Evolutionary conservation across 2,797 vertebrate species (phyloP), one percentile per base, ranked within the genome.

Genomic region (Anolis apletophallus): DNA sequence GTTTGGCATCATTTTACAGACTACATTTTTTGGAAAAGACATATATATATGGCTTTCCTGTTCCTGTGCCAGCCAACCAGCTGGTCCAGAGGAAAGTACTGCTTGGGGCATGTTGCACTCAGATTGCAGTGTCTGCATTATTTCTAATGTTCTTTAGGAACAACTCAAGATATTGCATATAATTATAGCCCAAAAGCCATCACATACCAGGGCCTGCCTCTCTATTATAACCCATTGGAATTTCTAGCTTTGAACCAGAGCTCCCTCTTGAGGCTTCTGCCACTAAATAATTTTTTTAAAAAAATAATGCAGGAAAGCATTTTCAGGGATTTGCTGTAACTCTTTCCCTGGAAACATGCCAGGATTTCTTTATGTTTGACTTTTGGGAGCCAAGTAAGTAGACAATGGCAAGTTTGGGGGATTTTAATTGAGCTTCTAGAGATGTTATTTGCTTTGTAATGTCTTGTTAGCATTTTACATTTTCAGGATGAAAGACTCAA

Each of bases 191-290:
- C 29, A 57, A 61, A 12, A 50, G 23, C 19, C 40, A 46, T 50
- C 59, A 17, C 12, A 19, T 61, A 64, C 3, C 17, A 29, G 74
- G 55, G 16, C 52, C 69, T 34, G 67, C 29, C 3, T 50, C 8
- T 59, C n/a, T 71, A 2, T n/a, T 61, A 40, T 46, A 40, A 2
- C 12, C 23, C 23, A 4, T 21, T 72, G 14, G 12, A 6, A 59
- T 76, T 55, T 76, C 52, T 46, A 82, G 46, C 61, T 59, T 71
- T 84, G 69, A 61, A 74, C 46, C 5, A 67, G 75, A 80, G 32
- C 26, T 57, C 86, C 86, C 86, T 78, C 86, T 84, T 84, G 81
- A 80, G 86, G 86, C n/a, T 72, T 46, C 40, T 80, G 19, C 36
- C 26, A 2, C n/a, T 74, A 4, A 54, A 32, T 79, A 55, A 54